Conservation (phyloP, 2,113 vertebrate species). For the Cercocebus atys region DNA sequence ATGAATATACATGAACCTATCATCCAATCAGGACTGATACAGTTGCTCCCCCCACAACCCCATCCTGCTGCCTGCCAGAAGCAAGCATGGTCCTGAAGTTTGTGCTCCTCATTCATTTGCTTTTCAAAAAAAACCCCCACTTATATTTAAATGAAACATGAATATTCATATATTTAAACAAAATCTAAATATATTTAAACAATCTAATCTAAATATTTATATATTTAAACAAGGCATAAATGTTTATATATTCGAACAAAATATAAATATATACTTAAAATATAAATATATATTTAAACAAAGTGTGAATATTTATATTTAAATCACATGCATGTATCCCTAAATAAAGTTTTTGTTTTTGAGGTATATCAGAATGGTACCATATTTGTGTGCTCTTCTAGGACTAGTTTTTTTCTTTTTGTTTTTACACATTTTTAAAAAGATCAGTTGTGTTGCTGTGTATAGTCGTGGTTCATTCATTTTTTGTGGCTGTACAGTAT, state of each 20-base stretch:
- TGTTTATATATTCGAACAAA: no score
- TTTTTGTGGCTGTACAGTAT: not conserved
- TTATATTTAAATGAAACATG: not conserved
- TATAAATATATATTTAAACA: no score
- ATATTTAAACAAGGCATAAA: not conserved
- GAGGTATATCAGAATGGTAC: not conserved
- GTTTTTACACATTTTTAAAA: not conserved
- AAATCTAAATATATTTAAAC: no score
- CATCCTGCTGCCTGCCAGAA: not conserved
- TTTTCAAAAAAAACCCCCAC: not conserved
- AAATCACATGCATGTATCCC: not conserved
- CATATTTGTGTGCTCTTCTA: not conserved
- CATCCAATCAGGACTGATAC: not conserved
- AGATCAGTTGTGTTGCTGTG: not conserved
- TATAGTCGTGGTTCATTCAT: not conserved
- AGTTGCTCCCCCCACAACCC: accelerated
- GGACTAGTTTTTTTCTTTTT: not conserved
- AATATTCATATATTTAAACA: not conserved
- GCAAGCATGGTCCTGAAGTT: not conserved
- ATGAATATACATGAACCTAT: not conserved
- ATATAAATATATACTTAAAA: not conserved
- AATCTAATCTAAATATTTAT: not conserved
- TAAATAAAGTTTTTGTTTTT: not conserved
- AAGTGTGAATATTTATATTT: not conserved
- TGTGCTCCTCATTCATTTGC: not conserved